Evolutionary conservation across 1,140 invertebrate species (phyloP), one percentile per base, ranked within the genome.

Genomic region (Drosophila rhopaloa): DNA sequence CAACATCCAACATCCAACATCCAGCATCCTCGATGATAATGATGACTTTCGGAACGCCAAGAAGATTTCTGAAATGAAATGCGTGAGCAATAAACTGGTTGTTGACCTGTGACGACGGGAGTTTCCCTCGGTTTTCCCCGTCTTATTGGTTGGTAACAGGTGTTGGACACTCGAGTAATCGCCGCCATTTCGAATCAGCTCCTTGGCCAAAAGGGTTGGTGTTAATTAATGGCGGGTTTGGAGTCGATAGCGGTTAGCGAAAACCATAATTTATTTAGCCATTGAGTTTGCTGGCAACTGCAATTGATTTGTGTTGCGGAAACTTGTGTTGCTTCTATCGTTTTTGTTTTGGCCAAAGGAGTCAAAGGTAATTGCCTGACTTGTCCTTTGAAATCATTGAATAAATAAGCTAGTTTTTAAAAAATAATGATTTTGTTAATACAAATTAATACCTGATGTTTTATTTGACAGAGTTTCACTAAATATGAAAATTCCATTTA

Each of bases 11-110:
- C 19, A 16, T 13, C 4, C 43, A 24, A 9, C 5, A 11, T 50
- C 57, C 44, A 51, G n/a, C 10, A 41, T 19, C 8, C 48, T 35
- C 48, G 38, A 27, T 37, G 41, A 40, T 50, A 59, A 50, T 67
- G 63, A 66, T 67, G 43, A 63, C 60, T 67, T 67, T 67, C 27
- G 27, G 35, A 66, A 65, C 61, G 35, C 44, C 53, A 41, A 41
- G 65, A 38, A 48, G 65, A 72, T 72, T 68, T 48, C 68, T 44
- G 66, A 55, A 58, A 79, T 74, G 78, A 73, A 66, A 78, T 59
- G 54, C 55, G 59, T 72, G 68, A 66, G 67, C 50, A 58, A 58
- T 79, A 66, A 73, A 66, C 51, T 61, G 75, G 74, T 58, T 77
- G 62, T 79, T 74, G 77, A 79, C 60, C 76, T 58, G 54, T 44